Conservation (phyloP, 1,140 invertebrate species). For the Sitodiplosis mosellana region DNA sequence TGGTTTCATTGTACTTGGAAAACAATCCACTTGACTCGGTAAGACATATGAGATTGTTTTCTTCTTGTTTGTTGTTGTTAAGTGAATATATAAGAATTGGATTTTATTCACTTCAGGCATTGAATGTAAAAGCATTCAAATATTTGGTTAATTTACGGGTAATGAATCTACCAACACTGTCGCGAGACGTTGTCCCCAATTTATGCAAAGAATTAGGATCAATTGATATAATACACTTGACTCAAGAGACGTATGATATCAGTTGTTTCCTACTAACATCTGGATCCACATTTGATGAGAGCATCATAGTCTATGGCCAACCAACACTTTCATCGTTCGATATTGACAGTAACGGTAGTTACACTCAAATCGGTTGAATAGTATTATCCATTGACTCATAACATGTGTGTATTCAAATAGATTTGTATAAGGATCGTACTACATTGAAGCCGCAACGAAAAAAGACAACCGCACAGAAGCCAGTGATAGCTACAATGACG, state of each 20-base stretch:
- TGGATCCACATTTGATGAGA: slow-evolving; percentile 21
- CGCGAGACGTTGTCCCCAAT: slow-evolving; percentile 14
- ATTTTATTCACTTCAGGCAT: slow-evolving; percentile 14
- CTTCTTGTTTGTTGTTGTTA: too few relatives aligned
- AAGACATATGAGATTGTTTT: too few relatives aligned
- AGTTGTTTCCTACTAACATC: slow-evolving; percentile 20
- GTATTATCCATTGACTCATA: too few relatives aligned
- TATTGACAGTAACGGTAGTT: too few relatives aligned
- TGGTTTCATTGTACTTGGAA: slow-evolving; percentile 25
- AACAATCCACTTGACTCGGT: slow-evolving; percentile 24
- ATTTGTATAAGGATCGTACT: too few relatives aligned
- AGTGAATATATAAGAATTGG: too few relatives aligned
- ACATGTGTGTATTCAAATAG: too few relatives aligned
- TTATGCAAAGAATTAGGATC: slow-evolving; percentile 17
- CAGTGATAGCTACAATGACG: neutral
- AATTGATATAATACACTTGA: slow-evolving; percentile 19
- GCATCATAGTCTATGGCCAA: slow-evolving; percentile 12
- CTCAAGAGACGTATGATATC: slow-evolving; percentile 14
- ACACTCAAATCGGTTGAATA: too few relatives aligned
- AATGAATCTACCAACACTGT: slow-evolving; percentile 18
- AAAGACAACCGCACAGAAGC: neutral
- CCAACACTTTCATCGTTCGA: slow-evolving; percentile 3
- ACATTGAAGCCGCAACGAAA: neutral
- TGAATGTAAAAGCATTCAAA: slow-evolving; percentile 22
- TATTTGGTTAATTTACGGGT: slow-evolving; percentile 18